phyloP scores from a whole-genome alignment of 2,797 vertebrate species.

The Melopsittacus undulatus region DNA sequence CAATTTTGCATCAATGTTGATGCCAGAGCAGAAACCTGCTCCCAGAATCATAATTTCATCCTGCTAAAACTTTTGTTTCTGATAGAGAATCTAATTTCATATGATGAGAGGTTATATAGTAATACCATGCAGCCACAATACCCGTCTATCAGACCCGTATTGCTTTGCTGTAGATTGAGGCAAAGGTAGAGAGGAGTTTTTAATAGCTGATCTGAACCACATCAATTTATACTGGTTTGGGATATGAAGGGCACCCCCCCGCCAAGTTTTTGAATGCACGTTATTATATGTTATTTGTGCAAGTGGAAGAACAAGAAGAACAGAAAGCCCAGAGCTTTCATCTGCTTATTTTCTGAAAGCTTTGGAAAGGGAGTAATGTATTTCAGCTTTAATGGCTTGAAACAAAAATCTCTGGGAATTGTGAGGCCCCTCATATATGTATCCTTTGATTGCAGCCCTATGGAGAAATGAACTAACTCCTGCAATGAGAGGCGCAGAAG shows the following conservation, averaged over 20 bases:
- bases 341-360: constrained; percentile 85
- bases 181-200: constrained; percentile 67
- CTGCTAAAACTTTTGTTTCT: constrained; percentile 79
- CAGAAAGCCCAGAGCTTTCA: constrained; percentile 84
- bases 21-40: constrained; percentile 74
- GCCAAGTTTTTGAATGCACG: constrained; percentile 75
- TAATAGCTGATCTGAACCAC: constrained; percentile 76
- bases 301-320: constrained; percentile 83
- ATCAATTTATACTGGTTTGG: constrained; percentile 84
- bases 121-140: constrained; percentile 64
- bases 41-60: constrained; percentile 81
- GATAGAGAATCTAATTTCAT: constrained; percentile 80
- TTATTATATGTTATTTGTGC: constrained; percentile 91
- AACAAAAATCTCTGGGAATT: constrained; percentile 78
- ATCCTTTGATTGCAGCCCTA: constrained; percentile 74
- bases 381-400: constrained; percentile 76
- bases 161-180: constrained; percentile 66
- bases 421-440: constrained; percentile 37
- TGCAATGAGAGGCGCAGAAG: constrained; percentile 11
- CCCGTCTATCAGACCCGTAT: constrained; percentile 40
- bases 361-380: constrained; percentile 81
- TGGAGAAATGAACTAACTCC: constrained; percentile 51
- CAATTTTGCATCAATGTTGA: constrained; percentile 86
- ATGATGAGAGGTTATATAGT: constrained; percentile 70
- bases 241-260: constrained; percentile 80